Evolutionary conservation across 2,888 invertebrate genomes (phyloP).

Genomic region (Caenorhabditis sp.): DNA sequence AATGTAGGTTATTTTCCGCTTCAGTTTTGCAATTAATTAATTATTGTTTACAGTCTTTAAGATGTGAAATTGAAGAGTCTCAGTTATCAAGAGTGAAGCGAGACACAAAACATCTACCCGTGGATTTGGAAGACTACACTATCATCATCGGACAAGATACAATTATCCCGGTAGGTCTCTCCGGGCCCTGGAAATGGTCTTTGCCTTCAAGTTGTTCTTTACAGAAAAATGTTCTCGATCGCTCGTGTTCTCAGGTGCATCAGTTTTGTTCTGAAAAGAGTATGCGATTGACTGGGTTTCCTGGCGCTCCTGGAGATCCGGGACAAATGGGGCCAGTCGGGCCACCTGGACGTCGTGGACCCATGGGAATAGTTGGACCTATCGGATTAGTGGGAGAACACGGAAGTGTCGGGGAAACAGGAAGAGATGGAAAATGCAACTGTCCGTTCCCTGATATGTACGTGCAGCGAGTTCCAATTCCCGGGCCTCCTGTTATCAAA

Average conservation of each 20-base stretch:
- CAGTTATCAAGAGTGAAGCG: slow-evolving; percentile 18
- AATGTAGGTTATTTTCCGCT: slow-evolving; percentile 48
- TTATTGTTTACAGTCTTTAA: slow-evolving; percentile 33
- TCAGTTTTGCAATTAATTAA: no score
- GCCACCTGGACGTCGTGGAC: slow-evolving; percentile 76
- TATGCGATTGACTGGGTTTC: slow-evolving; percentile 78
- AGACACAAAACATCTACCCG: slow-evolving; percentile 61
- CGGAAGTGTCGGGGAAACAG: slow-evolving; percentile 75
- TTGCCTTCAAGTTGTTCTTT: no score
- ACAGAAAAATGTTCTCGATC: slow-evolving; percentile 78
- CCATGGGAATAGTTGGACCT: slow-evolving; percentile 75
- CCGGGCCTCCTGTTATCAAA: slow-evolving; percentile 81
- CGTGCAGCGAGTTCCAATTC: slow-evolving; percentile 79
- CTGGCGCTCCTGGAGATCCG: slow-evolving; percentile 64
- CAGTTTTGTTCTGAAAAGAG: slow-evolving; percentile 78
- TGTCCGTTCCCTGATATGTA: slow-evolving; percentile 82
- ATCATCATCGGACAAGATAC: slow-evolving; percentile 81
- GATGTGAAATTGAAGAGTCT: slow-evolving; percentile 8
- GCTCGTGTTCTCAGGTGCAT: slow-evolving; percentile 80
- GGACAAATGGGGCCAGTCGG: slow-evolving; percentile 71
- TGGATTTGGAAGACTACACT: slow-evolving; percentile 78
- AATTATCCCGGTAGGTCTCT: slow-evolving; percentile 81
- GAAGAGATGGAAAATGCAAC: slow-evolving; percentile 77
- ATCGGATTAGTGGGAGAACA: slow-evolving; percentile 76
- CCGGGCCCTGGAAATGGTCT: neutral